Conservation (phyloP, 2,797 vertebrate species). For the Pangasius krempfi region DNA sequence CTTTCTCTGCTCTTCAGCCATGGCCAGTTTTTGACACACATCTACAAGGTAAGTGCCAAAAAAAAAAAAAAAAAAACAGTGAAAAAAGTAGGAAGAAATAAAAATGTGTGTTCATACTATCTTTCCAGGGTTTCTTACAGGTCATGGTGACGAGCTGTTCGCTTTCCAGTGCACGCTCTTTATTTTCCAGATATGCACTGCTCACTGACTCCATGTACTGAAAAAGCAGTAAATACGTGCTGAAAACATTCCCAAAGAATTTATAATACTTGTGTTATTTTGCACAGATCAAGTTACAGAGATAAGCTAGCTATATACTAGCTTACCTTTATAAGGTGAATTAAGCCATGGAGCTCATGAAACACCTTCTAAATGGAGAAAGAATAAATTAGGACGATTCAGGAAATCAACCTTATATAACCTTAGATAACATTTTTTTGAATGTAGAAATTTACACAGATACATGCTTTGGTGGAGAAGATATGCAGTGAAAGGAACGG, state of each 20-base stretch:
- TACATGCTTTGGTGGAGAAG: background rate
- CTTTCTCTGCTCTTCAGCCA: slow-evolving; percentile 77
- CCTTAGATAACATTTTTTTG: background rate
- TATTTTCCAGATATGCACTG: slow-evolving; percentile 71
- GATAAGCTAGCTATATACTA: too few species aligned
- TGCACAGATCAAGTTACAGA: background rate
- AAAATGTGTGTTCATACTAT: background rate
- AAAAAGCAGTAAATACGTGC: slow-evolving; percentile 26
- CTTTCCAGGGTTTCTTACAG: slow-evolving; percentile 69
- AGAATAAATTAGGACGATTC: background rate
- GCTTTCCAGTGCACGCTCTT: slow-evolving; percentile 74
- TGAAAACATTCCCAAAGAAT: background rate
- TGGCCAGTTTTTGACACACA: slow-evolving; percentile 88
- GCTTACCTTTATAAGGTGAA: slow-evolving; percentile 82
- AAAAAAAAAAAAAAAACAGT: background rate
- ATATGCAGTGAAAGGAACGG: background rate
- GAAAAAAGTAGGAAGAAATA: background rate
- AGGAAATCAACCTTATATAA: background rate
- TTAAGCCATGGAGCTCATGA: slow-evolving; percentile 78
- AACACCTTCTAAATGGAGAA: slow-evolving; percentile 76
- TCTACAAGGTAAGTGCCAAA: slow-evolving; percentile 67
- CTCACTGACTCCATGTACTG: slow-evolving; percentile 83
- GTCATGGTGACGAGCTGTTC: slow-evolving; percentile 87
- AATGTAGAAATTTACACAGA: background rate
- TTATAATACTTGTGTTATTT: background rate